phyloP scores from a whole-genome alignment of 64 coral and sea anemone genomes.

The Actinia equina region DNA sequence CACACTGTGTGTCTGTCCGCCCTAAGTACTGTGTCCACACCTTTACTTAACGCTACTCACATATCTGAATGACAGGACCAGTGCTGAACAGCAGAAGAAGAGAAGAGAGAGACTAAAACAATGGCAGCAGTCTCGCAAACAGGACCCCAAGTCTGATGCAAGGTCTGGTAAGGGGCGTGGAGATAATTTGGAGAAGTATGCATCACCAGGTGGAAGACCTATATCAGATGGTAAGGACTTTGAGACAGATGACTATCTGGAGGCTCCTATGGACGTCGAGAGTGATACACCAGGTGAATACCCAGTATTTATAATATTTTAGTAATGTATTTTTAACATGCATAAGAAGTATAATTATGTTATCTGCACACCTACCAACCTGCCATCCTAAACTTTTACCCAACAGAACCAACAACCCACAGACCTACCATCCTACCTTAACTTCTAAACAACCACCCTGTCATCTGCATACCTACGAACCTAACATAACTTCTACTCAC shows the following conservation, averaged over 20 bases:
- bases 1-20: too few species aligned
- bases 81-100: conserved; percentile 54
- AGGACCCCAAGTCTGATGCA: not conserved
- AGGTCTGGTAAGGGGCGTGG: not conserved
- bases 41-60: not conserved
- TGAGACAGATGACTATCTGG: conserved; percentile 89
- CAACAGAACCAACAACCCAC: too few species aligned
- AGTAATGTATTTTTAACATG: too few species aligned
- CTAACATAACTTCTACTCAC: too few species aligned
- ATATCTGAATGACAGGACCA: not conserved
- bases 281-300: conserved; percentile 76
- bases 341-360: too few species aligned
- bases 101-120: conserved; percentile 58
- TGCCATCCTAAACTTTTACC: too few species aligned
- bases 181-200: not conserved
- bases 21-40: not conserved
- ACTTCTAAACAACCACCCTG: too few species aligned
- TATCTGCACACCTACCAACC: too few species aligned
- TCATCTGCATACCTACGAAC: too few species aligned
- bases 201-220: not conserved
- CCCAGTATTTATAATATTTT: not conserved
- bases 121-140: conserved; percentile 52
- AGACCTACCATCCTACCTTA: too few species aligned
- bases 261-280: conserved; percentile 91
- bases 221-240: conserved; percentile 37